phyloP scores from a whole-genome alignment of 2,797 vertebrate genomes.

The Podargus strigoides region DNA sequence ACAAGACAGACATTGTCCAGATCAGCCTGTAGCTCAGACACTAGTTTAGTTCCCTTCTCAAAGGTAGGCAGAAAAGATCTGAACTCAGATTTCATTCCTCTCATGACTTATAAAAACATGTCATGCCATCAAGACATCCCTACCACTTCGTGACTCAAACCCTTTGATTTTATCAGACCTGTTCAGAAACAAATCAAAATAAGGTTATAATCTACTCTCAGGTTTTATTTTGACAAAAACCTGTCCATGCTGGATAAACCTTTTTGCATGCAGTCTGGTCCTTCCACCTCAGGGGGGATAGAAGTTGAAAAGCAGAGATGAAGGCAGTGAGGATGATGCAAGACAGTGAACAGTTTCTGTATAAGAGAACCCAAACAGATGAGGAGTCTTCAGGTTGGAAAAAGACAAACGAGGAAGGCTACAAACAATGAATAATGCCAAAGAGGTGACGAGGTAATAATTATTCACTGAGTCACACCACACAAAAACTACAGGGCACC shows the following conservation, averaged over 20 bases:
- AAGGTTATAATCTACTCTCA: not conserved
- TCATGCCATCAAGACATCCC: too few relatives aligned
- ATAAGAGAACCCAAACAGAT: not conserved
- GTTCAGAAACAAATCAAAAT: slow-evolving; percentile 1
- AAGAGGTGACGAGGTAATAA: slow-evolving; percentile 40
- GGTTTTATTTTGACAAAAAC: not conserved
- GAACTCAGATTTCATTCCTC: not conserved
- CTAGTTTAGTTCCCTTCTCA: not conserved
- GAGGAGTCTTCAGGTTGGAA: not conserved
- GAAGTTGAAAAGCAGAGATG: not conserved
- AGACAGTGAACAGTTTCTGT: not conserved
- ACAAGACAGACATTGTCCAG: not conserved
- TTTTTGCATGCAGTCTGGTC: not conserved
- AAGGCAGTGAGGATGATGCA: not conserved
- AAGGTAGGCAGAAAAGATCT: not conserved
- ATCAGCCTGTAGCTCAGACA: not conserved
- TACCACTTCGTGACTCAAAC: not conserved
- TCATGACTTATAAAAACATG: not conserved
- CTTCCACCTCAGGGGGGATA: not conserved
- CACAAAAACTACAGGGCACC: slow-evolving; percentile 30
- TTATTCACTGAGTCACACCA: not conserved
- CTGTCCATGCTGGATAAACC: not conserved
- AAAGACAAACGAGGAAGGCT: slow-evolving; percentile 6
- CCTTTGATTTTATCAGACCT: not conserved
- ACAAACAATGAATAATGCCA: not conserved